Conservation (phyloP, 2,888 invertebrate species). For the Ectemnius lituratus region DNA sequence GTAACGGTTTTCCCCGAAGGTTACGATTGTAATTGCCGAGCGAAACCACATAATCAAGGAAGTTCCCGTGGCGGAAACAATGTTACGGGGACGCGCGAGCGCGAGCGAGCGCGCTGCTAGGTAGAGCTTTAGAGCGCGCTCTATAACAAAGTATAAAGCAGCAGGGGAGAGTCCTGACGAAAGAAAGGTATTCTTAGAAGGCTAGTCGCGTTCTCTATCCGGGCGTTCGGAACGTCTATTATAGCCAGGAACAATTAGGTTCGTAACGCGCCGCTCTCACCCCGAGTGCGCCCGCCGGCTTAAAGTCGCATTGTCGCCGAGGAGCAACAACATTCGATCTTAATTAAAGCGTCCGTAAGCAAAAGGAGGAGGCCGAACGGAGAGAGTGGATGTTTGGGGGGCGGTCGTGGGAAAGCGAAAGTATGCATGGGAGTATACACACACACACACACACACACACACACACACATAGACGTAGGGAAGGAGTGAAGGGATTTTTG, state of each 20-base stretch:
- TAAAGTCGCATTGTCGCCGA: constrained; percentile 53
- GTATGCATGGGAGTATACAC: constrained; percentile 9
- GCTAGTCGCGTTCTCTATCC: not conserved
- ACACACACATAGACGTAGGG: not conserved
- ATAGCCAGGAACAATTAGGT: constrained; percentile 45
- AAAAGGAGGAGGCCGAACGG: not conserved
- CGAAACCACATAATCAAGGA: no score
- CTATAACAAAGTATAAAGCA: constrained; percentile 1
- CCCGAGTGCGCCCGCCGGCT: constrained; percentile 16
- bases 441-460: not conserved
- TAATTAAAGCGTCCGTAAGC: constrained; percentile 53
- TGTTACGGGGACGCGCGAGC: not conserved
- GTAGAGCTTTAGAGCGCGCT: not conserved
- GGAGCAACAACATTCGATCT: constrained; percentile 42
- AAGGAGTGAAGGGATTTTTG: constrained; percentile 49
- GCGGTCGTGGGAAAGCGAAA: constrained; percentile 60
- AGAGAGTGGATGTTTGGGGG: constrained; percentile 29
- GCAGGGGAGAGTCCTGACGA: not conserved
- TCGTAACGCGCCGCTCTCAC: constrained; percentile 15
- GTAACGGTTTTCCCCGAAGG: no score
- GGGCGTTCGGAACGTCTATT: constrained; percentile 17
- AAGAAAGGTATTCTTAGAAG: constrained; percentile 15
- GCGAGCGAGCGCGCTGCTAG: not conserved
- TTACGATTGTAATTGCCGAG: no score
- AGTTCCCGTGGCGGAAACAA: not conserved